Evolutionary conservation across 92 coral and sea anemone species (phyloP), one percentile per base, ranked within the genome.

Genomic region (Epizoanthus rinbou): DNA sequence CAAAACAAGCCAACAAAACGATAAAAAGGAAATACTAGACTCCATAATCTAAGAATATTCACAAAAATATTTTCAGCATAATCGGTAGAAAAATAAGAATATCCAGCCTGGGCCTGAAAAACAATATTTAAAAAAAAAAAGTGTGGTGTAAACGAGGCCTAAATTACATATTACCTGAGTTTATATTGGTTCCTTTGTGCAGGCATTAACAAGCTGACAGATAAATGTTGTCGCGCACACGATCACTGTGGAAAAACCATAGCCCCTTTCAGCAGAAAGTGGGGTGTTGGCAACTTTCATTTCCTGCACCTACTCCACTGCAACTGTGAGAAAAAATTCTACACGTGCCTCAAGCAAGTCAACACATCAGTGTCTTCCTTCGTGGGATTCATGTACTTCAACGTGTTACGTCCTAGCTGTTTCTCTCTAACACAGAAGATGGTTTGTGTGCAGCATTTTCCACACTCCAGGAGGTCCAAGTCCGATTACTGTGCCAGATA

Each of bases 171-270:
- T 28, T 28, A 28, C 31, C 31, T 28, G 31, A 28, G 31, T 28
- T 28, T 28, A 28, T 50, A 50, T 11, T 50, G 54, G 53, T 50
- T 50, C 9, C 54, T 50, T 50, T 50, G 14, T 50, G 14, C 54
- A 50, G 54, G 54, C 7, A 50, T 50, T 50, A 50, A 50, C 47
- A 59, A 19, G 35, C 18, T 58, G 17, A 80, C 84, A 54, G 84
- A 80, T 7, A 45, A 4, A 9, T 80, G 84, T 56, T 80, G 84
- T 69, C 73, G 84, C 19, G 24, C 75, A 50, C 84, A 80, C 64
- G 84, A 80, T 37, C 84, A 69, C n/a, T 80, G 84, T 62, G 23
- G 47, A 31, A 43, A 8, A 19, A 80, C 75, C 62, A 80, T 80
- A 21, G 74, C 62, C 37, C 74, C 84, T 0, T 56, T 80, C 22